Percentiles rank a stretch among this genome's conserved stretches.
Evolutionary conservation across 2,113 vertebrate species (phyloP).

Genomic region (Athene noctua): DNA sequence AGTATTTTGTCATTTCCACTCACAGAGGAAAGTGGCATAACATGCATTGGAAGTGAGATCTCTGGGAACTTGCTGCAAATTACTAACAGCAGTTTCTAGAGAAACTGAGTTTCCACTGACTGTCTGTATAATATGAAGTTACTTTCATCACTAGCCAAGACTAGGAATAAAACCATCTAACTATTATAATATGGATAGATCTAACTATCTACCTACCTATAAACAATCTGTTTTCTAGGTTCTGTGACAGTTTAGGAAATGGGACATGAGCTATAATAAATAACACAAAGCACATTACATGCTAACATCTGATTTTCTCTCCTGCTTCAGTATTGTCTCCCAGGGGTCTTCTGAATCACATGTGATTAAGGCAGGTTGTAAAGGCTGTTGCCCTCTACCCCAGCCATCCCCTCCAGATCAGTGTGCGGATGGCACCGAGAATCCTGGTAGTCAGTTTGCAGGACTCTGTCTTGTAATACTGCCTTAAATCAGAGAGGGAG

Average conservation of each 20-base stretch:
- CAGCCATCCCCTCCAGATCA: neutral
- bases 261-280: neutral
- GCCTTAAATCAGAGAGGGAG: neutral
- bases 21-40: neutral
- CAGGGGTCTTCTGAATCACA: neutral
- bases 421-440: neutral
- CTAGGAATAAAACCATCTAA: neutral
- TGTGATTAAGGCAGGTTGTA: neutral
- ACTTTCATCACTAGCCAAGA: neutral
- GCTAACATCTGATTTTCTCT: neutral
- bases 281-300: neutral
- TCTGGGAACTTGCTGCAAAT: rapidly evolving
- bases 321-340: neutral
- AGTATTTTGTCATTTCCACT: neutral
- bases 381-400: neutral
- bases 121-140: neutral
- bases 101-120: neutral
- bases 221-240: neutral
- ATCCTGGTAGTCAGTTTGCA: neutral
- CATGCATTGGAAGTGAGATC: neutral
- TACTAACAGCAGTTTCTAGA: neutral
- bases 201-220: too few relatives aligned
- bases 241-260: neutral
- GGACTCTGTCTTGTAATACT: rapidly evolving
- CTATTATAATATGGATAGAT: neutral